Percentiles rank a stretch among this genome's conserved stretches.
Conservation (phyloP, 2,888 invertebrate species). For the Andrena marginata region DNA sequence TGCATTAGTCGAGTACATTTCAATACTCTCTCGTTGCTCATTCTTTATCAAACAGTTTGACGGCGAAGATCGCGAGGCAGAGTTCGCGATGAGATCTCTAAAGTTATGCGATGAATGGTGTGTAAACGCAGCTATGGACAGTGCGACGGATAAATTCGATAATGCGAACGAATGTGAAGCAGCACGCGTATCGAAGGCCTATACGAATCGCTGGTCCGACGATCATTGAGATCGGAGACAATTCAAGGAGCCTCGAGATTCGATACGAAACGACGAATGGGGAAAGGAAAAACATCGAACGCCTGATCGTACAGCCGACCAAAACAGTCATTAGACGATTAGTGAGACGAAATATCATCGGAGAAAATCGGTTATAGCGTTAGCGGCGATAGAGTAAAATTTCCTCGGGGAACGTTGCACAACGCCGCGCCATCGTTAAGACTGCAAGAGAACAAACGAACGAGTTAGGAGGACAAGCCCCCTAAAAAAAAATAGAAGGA, state of each 20-base stretch:
- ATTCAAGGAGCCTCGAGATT: not conserved
- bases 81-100: not conserved
- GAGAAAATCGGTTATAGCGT: slow-evolving; percentile 31
- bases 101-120: slow-evolving; percentile 35
- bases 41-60: not conserved
- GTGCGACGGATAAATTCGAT: slow-evolving; percentile 36
- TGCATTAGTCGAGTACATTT: too few species aligned
- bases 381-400: slow-evolving; percentile 25
- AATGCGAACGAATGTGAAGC: slow-evolving; percentile 8
- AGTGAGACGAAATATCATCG: slow-evolving; percentile 18
- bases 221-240: not conserved
- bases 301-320: slow-evolving; percentile 45
- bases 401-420: slow-evolving; percentile 12
- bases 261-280: not conserved
- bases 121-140: slow-evolving; percentile 53
- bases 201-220: slow-evolving; percentile 12
- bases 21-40: not conserved
- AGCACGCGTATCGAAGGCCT: slow-evolving; percentile 39
- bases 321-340: slow-evolving; percentile 30
- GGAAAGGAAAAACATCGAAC: slow-evolving; percentile 28
- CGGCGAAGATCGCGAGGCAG: not conserved
- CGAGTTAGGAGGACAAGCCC: not conserved
- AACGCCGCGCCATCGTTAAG: slow-evolving; percentile 17
- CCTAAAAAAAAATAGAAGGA: not conserved
- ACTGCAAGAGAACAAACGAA: slow-evolving; percentile 38